Base-by-base conservation (phyloP, 2,888 invertebrate genomes). In the Acrobasis suavella region DNA sequence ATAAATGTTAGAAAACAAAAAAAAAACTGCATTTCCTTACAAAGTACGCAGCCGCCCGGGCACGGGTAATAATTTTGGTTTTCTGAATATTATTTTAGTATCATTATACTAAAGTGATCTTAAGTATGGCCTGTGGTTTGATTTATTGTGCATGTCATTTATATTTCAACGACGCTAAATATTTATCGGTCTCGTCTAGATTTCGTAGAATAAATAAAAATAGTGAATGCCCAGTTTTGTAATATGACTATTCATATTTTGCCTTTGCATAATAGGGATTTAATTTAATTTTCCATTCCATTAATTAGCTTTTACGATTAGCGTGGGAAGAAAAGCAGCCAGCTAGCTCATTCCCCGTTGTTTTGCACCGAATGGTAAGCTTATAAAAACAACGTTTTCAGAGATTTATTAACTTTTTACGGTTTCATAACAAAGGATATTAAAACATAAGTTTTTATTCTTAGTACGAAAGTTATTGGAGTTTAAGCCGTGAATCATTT, bases 401-500 rank as follows among this genome's bases (percentile, higher is more conserved):
- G n/a, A n/a, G 46, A 46, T 46, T 46, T 46, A 46, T 46, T 46
- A 46, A 46, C 46, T 46, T 46, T 46, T 46, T 46, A 46, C 46
- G 46, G 46, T 46, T 46, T 46, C 46, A n/a, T 46, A 46, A 46
- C 46, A 46, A 46, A 46, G 46, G 46, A 46, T 46, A 46, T 46
- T 46, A 46, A 46, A 46, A n/a, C 2, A 46, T 46, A 46, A 46
- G 14, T 10, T n/a, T 46, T 46, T n/a, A 46, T 46, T 14, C 12
- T 12, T 14, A 46, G 6, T 46, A 46, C n/a, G 42, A 42, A 39
- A 39, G 12, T 42, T 42, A 42, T n/a, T 46, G 46, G 6, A 46
- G 14, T 14, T 14, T 14, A 14, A 46, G 42, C 32, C 7, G 32
- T 32, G 32, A 32, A 32, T 32, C 32, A 8, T 32, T 7, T 32